phyloP scores from a whole-genome alignment of 1,140 invertebrate genomes.

The Luehdorfia chinensis region DNA sequence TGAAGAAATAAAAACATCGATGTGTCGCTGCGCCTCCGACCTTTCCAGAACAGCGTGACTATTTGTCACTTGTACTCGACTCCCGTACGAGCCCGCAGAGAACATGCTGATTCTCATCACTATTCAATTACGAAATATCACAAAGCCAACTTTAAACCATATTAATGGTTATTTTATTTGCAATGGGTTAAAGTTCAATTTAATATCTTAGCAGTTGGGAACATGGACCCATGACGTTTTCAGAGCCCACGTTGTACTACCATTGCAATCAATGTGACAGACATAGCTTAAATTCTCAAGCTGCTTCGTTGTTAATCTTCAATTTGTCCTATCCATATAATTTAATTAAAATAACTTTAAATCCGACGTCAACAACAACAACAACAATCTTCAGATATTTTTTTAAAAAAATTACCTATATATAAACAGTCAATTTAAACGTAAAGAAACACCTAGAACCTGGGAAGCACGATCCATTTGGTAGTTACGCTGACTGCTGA shows the following conservation, averaged over 20 bases:
- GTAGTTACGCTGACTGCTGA: too few relatives aligned
- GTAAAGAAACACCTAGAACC: too few relatives aligned
- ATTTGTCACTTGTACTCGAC: constrained; percentile 73
- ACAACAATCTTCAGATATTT: too few relatives aligned
- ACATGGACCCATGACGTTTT: constrained; percentile 22
- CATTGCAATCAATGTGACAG: constrained; percentile 59
- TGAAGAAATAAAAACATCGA: constrained; percentile 68
- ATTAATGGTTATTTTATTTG: constrained; percentile 23
- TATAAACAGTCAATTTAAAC: too few relatives aligned
- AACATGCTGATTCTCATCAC: constrained; percentile 69
- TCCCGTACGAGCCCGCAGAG: constrained; percentile 60
- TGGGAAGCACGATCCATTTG: too few relatives aligned
- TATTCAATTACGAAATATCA: constrained; percentile 22
- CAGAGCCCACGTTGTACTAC: constrained; percentile 57
- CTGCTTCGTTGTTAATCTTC: too few relatives aligned
- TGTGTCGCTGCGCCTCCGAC: constrained; percentile 50
- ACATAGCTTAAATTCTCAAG: constrained; percentile 57
- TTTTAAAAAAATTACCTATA: too few relatives aligned
- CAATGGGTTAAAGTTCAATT: constrained; percentile 13
- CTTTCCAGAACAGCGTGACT: constrained; percentile 64
- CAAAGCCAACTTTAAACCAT: constrained; percentile 14
- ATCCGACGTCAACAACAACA: too few relatives aligned
- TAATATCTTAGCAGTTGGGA: background rate
- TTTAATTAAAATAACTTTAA: too few relatives aligned
- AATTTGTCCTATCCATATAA: too few relatives aligned